Evolutionary conservation across 2,888 invertebrate genomes (phyloP).

Genomic region (Acleris cristana): DNA sequence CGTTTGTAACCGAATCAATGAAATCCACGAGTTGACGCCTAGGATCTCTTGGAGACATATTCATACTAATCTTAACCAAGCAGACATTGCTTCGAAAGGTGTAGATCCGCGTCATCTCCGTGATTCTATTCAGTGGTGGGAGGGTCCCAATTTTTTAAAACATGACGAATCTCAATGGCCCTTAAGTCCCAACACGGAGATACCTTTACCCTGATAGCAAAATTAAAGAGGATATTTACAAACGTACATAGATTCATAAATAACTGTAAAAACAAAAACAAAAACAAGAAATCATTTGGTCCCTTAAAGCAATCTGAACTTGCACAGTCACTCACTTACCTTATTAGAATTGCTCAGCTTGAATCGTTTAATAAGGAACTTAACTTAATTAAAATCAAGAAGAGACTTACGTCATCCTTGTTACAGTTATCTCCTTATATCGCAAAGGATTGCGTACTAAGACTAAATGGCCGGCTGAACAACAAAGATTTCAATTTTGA

Average conservation of each 20-base stretch:
- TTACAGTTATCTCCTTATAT: conserved; percentile 1
- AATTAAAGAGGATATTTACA: no score
- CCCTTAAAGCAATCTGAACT: no score
- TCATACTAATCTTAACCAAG: conserved; percentile 11
- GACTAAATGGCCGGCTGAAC: conserved; percentile 25
- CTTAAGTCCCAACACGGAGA: neutral
- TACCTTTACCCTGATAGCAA: no score
- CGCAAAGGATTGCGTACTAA: conserved; percentile 4
- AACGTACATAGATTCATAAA: no score
- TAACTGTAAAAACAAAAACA: no score
- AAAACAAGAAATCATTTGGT: no score
- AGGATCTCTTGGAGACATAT: conserved; percentile 29
- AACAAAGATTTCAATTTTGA: conserved; percentile 13
- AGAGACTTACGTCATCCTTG: neutral
- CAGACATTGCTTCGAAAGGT: conserved; percentile 37
- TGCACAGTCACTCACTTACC: no score
- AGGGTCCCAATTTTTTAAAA: conserved; percentile 7
- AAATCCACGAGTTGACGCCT: conserved; percentile 38
- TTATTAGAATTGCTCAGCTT: no score
- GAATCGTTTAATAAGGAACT: no score
- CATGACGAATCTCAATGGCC: conserved; percentile 7
- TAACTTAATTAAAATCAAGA: no score
- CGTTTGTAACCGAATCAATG: neutral
- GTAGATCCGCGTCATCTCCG: conserved; percentile 10
- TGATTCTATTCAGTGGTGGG: conserved; percentile 28